Base-by-base conservation (phyloP, 1,140 invertebrate species). In the Drosophila mayri region DNA sequence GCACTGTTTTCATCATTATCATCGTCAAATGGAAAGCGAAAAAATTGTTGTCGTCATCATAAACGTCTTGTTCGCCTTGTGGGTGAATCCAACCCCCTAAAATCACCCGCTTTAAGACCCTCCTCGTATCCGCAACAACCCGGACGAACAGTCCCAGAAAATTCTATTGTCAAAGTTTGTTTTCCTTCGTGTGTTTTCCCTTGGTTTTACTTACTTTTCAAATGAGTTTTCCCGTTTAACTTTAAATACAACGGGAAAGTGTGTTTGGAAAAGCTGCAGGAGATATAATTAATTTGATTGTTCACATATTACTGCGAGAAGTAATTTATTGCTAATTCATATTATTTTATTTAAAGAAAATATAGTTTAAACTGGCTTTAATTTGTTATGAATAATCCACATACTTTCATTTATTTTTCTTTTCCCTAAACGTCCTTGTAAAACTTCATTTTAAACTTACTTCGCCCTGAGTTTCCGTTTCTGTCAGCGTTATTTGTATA, bases 41-140 rank as follows among this genome's bases (percentile, higher is more conserved):
- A 65, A 65, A 61, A n/a, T 11, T 66, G 63, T 68, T 52, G 65
- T 70, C 65, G 47, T 76, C 73, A 55, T 76, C 74, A 76, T 76
- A 76, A 76, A 76, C 59, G 72, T 60, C 71, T 43, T 41, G 32
- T 37, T 74, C 57, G 74, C 38, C 38, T 46, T 44, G 35, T 22
- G 20, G 35, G 18, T n/a, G 10, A 20, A 25, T 41, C 14, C 11
- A 4, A 18, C 22, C 37, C 12, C 52, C 43, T 22, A 38, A 46
- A 41, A 49, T 38, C 20, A 11, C 18, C 32, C 32, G 12, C 4
- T 20, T 14, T 30, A 11, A 28, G 25, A n/a, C 20, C 46, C 22
- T 14, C n/a, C 30, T n/a, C 8, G 12, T 22, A 46, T 3, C 32
- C 16, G 38, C 2, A 18, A 25, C 20, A n/a, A n/a, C n/a, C n/a